These are phyloP conservation scores for Ptilonorhynchus violaceus DNA, from an alignment of 2,113 vertebrate species.

Conservation along the genomic window DNA sequence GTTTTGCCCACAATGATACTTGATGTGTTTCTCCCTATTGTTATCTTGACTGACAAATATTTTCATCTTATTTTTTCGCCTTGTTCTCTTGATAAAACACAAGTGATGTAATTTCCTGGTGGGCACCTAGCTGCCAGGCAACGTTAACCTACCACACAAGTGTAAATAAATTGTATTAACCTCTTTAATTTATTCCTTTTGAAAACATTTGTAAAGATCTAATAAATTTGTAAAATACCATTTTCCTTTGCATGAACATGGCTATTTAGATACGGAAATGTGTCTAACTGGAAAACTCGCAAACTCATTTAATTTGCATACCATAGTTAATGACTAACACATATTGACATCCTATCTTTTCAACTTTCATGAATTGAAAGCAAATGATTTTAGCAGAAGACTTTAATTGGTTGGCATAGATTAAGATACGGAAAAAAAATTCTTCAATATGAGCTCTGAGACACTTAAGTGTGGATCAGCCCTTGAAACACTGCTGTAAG, in stretches of 20 bases:
- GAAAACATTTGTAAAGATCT: neutral
- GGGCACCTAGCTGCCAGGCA: neutral
- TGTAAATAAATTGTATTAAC: neutral
- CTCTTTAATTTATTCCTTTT: neutral
- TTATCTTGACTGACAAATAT: neutral
- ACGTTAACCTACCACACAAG: neutral
- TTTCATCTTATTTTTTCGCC: neutral
- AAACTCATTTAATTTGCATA: neutral
- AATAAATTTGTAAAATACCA: neutral
- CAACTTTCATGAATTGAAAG: neutral
- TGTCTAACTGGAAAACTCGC: neutral
- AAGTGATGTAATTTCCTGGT: accelerated
- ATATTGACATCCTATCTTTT: neutral
- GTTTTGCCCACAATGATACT: neutral
- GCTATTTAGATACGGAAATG: neutral
- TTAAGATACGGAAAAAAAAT: neutral
- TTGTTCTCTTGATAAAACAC: neutral
- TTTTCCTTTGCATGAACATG: neutral
- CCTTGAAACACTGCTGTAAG: neutral
- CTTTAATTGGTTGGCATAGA: neutral
- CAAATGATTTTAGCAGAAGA: neutral
- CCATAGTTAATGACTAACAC: neutral
- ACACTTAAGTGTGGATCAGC: neutral
- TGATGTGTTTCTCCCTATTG: neutral
- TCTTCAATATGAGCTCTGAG: neutral